Evolutionary conservation across 2,113 vertebrate genomes (phyloP).

Genomic region (Platysteira castanea): DNA sequence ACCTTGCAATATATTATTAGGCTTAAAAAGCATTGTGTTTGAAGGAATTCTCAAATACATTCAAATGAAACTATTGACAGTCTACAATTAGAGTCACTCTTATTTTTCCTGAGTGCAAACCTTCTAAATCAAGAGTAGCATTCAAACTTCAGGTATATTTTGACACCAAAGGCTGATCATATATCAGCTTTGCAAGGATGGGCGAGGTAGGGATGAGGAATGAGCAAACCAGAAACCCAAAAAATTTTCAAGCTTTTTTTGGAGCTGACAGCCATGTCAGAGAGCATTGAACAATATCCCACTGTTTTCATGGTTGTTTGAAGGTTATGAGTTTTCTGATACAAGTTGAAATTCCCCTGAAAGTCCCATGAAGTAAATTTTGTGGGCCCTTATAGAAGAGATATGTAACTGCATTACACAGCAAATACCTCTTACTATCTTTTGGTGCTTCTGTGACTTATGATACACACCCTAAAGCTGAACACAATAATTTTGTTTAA

Average conservation of each 20-base stretch:
- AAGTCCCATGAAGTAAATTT: background rate
- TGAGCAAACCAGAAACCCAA: background rate
- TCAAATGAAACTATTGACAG: background rate
- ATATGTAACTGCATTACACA: background rate
- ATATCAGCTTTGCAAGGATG: background rate
- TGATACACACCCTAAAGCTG: background rate
- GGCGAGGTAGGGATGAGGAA: fast-evolving
- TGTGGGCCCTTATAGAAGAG: background rate
- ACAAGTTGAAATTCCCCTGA: background rate
- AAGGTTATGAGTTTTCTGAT: background rate
- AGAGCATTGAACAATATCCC: background rate
- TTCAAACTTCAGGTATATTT: background rate
- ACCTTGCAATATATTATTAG: background rate
- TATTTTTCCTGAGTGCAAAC: background rate
- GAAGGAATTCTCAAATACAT: background rate
- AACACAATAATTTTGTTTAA: background rate
- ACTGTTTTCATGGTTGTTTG: background rate
- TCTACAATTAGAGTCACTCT: background rate
- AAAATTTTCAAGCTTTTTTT: background rate
- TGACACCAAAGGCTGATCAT: background rate
- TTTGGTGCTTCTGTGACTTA: background rate
- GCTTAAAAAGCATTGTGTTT: background rate
- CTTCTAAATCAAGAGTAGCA: background rate
- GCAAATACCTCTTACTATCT: background rate
- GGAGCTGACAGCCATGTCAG: background rate